Base-by-base conservation (phyloP, 2,113 vertebrate genomes). In the Heteronetta atricapilla region DNA sequence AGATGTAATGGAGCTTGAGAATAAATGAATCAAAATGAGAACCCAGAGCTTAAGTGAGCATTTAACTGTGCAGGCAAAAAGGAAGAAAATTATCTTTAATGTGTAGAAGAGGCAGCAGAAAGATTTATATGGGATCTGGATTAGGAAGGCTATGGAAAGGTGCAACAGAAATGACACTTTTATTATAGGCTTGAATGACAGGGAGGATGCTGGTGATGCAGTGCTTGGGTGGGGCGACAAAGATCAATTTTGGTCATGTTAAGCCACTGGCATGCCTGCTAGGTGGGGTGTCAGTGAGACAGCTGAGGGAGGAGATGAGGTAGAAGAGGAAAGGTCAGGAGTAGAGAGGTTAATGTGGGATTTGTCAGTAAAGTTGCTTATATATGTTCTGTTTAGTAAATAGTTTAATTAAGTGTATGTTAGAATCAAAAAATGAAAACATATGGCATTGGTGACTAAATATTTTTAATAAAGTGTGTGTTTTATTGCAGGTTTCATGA, bases 11-110 rank as follows among this genome's bases (percentile, higher is more conserved):
- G 73, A 94, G 86, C 85, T 91, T 95, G 90, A 75, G 83, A 95
- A 96, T 93, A 96, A 91, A 91, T 95, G 90, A 95, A 96, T 96
- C 64, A 60, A 95, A 97, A 96, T 93, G 94, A 96, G 92, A 95
- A 90, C 33, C 16, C 72, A 34, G n/a, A 62, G 53, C 80, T 84
- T 94, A 95, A 96, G 82, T 75, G 91, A 93, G 64, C 93, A 78
- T 95, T 96, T 95, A 95, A 73, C 77, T 8, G 14, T 86, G 90
- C 46, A 84, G 77, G 48, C 42, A 75, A 67, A 93, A 94, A 84
- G 52, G 82, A 94, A 66, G 29, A 81, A 95, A 96, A 93, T 93
- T 36, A 68, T 94, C 82, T 83, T 88, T 88, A 93, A 94, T 91
- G 64, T 60, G 66, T 93, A 83, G 76, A 82, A 93, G 89, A 16